Percentiles rank a stretch among this genome's conserved stretches.
Evolutionary conservation across 2,797 vertebrate genomes (phyloP).

Genomic region (Helostoma temminkii): DNA sequence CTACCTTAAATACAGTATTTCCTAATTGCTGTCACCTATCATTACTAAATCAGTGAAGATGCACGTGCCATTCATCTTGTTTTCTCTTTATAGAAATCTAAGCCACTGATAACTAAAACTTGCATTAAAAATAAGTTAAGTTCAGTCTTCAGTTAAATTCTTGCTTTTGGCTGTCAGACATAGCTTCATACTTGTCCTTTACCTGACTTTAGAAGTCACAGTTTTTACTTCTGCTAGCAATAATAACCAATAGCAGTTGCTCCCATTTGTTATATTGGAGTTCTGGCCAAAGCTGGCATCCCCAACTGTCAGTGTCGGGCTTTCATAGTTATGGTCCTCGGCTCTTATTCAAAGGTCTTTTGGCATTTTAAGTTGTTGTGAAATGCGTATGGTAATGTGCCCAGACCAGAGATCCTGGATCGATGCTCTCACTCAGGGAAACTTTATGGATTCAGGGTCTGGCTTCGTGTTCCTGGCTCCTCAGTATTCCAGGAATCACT

Average conservation of each 20-base stretch:
- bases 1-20: conserved; percentile 9
- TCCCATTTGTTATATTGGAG: conserved; percentile 53
- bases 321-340: conserved; percentile 63
- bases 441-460: conserved; percentile 61
- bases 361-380: conserved; percentile 57
- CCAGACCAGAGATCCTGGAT: conserved; percentile 54
- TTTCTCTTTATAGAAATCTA: not conserved
- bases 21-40: conserved; percentile 20
- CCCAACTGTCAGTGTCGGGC: conserved; percentile 36
- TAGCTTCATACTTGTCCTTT: conserved; percentile 24
- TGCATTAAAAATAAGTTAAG: conserved; percentile 19
- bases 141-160: no score
- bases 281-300: conserved; percentile 63
- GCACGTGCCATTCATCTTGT: conserved; percentile 9
- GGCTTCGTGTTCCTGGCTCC: conserved; percentile 54
- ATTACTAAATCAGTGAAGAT: conserved; percentile 21
- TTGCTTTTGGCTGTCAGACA: not conserved
- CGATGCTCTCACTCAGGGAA: conserved; percentile 54
- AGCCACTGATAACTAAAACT: not conserved
- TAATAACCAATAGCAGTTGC: conserved; percentile 38
- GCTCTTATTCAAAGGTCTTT: conserved; percentile 57
- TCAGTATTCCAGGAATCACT: conserved; percentile 71
- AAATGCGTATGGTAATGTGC: conserved; percentile 59
- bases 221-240: conserved; percentile 36
- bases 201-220: conserved; percentile 20